phyloP scores from a whole-genome alignment of 2,113 vertebrate species.

The Ictalurus furcatus region DNA sequence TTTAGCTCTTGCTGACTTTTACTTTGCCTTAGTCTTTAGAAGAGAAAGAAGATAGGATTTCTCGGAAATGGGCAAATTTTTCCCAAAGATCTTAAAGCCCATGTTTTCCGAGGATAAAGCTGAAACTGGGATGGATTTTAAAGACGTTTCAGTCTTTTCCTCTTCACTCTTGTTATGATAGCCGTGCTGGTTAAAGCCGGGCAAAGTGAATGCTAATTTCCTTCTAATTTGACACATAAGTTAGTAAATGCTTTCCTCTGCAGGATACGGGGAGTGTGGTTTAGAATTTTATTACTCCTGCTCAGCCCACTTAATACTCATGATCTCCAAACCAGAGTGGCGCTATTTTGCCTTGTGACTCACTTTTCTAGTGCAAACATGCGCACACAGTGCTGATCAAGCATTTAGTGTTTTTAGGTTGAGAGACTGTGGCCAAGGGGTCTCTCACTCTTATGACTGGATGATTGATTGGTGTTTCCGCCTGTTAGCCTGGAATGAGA shows the following conservation, averaged over 20 bases:
- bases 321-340: background rate
- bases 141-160: conserved; percentile 31
- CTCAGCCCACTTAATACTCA: conserved; percentile 11
- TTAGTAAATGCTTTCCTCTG: conserved; percentile 39
- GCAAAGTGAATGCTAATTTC: conserved; percentile 50
- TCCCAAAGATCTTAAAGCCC: background rate
- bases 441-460: background rate
- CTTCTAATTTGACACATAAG: conserved; percentile 47
- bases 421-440: background rate
- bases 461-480: conserved; percentile 36
- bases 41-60: conserved; percentile 9
- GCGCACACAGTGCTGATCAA: background rate
- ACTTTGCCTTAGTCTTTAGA: background rate
- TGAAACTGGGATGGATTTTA: conserved; percentile 8
- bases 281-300: conserved; percentile 22
- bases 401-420: background rate
- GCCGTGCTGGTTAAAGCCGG: conserved; percentile 35
- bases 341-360: background rate
- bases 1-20: conserved; percentile 7
- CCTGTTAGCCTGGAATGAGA: conserved; percentile 19
- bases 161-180: conserved; percentile 40
- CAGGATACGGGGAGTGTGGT: conserved; percentile 21
- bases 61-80: background rate
- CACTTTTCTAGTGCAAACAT: background rate
- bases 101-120: background rate